Evolutionary conservation across 2,888 invertebrate species (phyloP), one percentile per base, ranked within the genome.

Genomic region (Hanleya hanleyi): DNA sequence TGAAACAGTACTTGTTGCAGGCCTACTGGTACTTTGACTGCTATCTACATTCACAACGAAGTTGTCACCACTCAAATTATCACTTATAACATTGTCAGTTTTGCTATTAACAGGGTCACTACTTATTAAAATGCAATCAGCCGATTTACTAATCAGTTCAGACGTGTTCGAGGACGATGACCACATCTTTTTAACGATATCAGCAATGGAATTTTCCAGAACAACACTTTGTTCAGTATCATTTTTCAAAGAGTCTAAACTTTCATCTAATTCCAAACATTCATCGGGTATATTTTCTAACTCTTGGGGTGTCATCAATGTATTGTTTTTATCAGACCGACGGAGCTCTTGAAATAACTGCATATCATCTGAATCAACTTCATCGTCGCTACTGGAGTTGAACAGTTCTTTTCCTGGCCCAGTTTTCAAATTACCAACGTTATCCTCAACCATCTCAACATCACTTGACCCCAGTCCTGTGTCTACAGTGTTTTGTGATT

Each of bases 141-240:
- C 32, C 26, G 57, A 22, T 29, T 22, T 15, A 7, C 22, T 26
- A 4, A 32, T 22, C 22, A 57, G 29, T 4, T 57, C 32, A 22
- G 29, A 29, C 12, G 29, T 29, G 32, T 57, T 57, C 12, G 18
- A 22, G 29, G 22, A 4, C 22, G 15, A 29, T 57, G 57, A 22
- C 57, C 57, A 57, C 22, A 57, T 57, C 26, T 57, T 57, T 57
- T 57, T 57, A 18, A 57, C 57, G 12, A 57, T 57, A 26, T 57
- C 57, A 57, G 22, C 57, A 12, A 57, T 32, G 15, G 57, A 57
- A 57, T n/a, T n/a, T n/a, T n/a, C n/a, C n/a, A n/a, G n/a, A n/a
- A n/a, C n/a, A n/a, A n/a, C n/a, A n/a, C n/a, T n/a, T n/a, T n/a
- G n/a, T n/a, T n/a, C n/a, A n/a, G n/a, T n/a, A n/a, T n/a, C n/a